Evolutionary conservation across 1,140 invertebrate genomes (phyloP).

Genomic region (Sitophilus oryzae): DNA sequence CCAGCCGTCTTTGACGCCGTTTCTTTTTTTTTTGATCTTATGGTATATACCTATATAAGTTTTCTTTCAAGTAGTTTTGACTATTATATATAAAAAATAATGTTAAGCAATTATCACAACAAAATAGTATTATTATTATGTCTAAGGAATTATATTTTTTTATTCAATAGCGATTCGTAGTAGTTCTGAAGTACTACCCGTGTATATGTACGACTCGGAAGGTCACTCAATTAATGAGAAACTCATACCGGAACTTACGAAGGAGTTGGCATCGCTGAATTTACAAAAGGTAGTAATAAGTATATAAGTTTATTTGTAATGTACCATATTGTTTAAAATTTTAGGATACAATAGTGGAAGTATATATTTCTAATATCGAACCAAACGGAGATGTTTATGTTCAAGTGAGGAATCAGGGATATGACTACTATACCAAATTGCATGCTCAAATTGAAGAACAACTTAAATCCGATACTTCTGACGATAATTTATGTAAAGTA

Average conservation of each 20-base stretch:
- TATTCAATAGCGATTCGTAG: too few relatives aligned
- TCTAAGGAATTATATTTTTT: too few relatives aligned
- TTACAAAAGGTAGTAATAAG: constrained; percentile 34
- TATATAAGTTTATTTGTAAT: neutral
- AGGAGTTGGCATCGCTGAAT: constrained; percentile 29
- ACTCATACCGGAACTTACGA: constrained; percentile 30
- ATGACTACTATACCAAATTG: constrained; percentile 37
- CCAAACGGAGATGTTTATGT: constrained; percentile 46
- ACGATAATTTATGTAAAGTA: constrained; percentile 7
- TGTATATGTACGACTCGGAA: constrained; percentile 38
- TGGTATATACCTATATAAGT: too few relatives aligned
- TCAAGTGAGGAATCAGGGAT: constrained; percentile 44
- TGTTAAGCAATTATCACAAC: too few relatives aligned
- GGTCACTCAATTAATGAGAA: constrained; percentile 33
- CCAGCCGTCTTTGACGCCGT: too few relatives aligned
- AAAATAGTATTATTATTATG: too few relatives aligned
- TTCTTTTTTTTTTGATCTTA: too few relatives aligned
- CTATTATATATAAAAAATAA: too few relatives aligned
- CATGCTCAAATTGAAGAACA: constrained; percentile 34
- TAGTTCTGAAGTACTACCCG: constrained; percentile 27
- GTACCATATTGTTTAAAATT: neutral
- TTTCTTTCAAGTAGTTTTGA: too few relatives aligned
- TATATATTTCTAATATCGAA: constrained; percentile 45
- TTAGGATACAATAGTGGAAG: constrained; percentile 40
- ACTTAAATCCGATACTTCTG: constrained; percentile 23